These are phyloP conservation scores for Rhagologus leucostigma DNA, from an alignment of 2,113 vertebrate species.

Conservation along the genomic window DNA sequence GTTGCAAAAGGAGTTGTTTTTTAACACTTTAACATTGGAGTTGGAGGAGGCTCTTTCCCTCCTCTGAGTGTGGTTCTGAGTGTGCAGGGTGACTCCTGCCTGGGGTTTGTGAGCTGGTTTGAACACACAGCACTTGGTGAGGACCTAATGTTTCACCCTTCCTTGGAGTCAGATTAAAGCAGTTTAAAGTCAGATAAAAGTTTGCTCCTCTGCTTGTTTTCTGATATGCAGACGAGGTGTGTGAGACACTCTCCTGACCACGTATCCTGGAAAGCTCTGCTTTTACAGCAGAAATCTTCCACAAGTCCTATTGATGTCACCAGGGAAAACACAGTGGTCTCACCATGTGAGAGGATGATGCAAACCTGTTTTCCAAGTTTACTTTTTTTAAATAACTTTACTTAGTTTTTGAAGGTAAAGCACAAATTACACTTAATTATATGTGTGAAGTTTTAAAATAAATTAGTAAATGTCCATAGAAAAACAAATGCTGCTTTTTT, in stretches of 20 bases:
- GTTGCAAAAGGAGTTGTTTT: background rate
- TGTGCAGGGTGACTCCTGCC: background rate
- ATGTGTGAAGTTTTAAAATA: background rate
- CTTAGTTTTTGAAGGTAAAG: background rate
- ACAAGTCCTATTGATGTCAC: background rate
- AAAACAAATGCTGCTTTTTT: background rate
- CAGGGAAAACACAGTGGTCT: background rate
- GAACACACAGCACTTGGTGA: background rate
- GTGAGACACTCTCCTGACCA: rapidly evolving
- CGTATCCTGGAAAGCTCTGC: background rate
- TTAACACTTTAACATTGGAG: background rate
- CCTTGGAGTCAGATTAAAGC: background rate
- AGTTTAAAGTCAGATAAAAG: background rate
- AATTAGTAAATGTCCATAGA: background rate
- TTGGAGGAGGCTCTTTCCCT: background rate
- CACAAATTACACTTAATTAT: background rate
- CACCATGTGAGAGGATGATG: background rate
- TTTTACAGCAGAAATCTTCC: background rate
- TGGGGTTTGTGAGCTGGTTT: background rate
- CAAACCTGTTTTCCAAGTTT: background rate
- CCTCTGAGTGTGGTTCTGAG: rapidly evolving
- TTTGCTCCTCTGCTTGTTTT: background rate
- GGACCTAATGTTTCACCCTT: background rate
- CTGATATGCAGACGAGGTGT: rapidly evolving
- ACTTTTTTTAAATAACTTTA: background rate